A percentile compares a stretch with the other conserved stretches of the same genome.
Evolutionary conservation across 2,797 vertebrate species (phyloP).

Genomic region (Diglossa cyanea): DNA sequence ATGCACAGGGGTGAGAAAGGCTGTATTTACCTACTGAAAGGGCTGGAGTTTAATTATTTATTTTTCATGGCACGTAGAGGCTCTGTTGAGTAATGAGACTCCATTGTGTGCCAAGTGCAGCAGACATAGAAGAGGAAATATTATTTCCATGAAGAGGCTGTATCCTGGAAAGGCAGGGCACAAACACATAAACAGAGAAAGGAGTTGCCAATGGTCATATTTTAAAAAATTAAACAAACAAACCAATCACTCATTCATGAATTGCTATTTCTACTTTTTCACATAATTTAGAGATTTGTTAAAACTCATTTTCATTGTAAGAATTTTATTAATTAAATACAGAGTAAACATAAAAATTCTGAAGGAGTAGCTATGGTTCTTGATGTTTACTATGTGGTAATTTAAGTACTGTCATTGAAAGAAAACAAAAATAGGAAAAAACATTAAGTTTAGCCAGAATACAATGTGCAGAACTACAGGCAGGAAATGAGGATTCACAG

Average conservation of each 20-base stretch:
- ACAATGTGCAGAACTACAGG: neutral
- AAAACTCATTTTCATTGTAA: neutral
- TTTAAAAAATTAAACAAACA: neutral
- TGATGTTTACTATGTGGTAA: neutral
- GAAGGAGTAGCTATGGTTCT: neutral
- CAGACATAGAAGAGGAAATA: neutral
- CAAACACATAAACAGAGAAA: neutral
- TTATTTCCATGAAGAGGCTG: neutral
- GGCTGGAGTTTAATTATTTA: neutral
- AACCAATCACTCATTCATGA: neutral
- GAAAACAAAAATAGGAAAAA: neutral
- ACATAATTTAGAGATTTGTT: neutral
- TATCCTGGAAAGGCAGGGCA: neutral
- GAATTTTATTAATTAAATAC: neutral
- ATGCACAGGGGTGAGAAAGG: neutral
- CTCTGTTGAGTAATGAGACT: neutral
- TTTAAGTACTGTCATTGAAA: neutral
- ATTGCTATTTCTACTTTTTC: neutral
- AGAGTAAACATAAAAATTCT: neutral
- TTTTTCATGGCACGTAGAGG: neutral
- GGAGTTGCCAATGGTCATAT: neutral
- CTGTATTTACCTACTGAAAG: neutral
- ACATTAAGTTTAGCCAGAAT: neutral
- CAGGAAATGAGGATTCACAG: neutral
- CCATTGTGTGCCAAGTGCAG: neutral